These are phyloP conservation scores for Zaprionus inermis DNA, from an alignment of 1,140 invertebrate species.

Conservation along the genomic window DNA sequence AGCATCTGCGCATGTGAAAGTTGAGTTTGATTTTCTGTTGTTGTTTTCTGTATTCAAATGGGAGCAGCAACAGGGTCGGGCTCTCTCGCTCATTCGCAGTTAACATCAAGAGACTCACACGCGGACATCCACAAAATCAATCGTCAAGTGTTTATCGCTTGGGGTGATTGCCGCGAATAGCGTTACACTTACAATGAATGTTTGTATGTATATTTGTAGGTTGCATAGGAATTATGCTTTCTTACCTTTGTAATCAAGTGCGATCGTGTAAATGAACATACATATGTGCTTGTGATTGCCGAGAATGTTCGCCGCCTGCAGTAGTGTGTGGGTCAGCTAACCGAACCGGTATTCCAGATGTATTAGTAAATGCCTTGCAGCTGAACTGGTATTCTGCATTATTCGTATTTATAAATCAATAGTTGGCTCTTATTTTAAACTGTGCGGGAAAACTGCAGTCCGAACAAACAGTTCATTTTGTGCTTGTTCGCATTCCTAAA, in stretches of 20 bases:
- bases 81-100: conserved; percentile 4
- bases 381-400: conserved; percentile 13
- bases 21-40: conserved; percentile 52
- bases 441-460: neutral
- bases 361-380: conserved; percentile 23
- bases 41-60: conserved; percentile 66
- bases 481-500: neutral
- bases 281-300: conserved; percentile 28
- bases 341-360: conserved; percentile 64
- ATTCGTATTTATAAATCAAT: conserved; percentile 8
- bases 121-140: neutral
- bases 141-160: conserved; percentile 31
- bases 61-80: conserved; percentile 50
- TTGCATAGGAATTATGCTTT: too few species aligned
- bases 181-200: conserved; percentile 35
- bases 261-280: neutral
- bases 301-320: conserved; percentile 61
- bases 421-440: neutral
- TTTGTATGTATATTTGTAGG: too few species aligned
- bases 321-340: conserved; percentile 47
- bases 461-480: neutral
- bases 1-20: conserved; percentile 77
- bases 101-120: conserved; percentile 3
- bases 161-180: conserved; percentile 49
- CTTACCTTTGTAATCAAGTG: conserved; percentile 1